phyloP scores from a whole-genome alignment of 2,888 invertebrate genomes.

The Eurytoma californica region DNA sequence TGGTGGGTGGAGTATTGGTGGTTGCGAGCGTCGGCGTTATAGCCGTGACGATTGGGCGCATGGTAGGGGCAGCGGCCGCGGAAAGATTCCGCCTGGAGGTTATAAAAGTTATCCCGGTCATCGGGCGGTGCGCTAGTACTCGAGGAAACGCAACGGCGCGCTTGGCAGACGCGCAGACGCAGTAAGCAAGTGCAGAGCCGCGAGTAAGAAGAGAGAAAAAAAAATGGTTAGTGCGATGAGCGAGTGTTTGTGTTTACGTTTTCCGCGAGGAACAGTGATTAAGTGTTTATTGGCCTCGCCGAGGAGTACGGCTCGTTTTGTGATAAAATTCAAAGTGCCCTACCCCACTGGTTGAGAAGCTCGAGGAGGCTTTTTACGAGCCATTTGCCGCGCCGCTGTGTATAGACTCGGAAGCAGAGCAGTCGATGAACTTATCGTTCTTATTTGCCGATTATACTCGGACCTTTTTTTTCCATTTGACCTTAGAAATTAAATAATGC shows the following conservation, averaged over 20 bases:
- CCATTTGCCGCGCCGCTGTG: not conserved
- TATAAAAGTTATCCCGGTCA: constrained; percentile 70
- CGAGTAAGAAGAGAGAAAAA: not conserved
- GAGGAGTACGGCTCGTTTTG: constrained; percentile 11
- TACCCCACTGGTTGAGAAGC: not conserved
- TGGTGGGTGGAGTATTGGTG: not conserved
- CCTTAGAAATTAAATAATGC: not conserved
- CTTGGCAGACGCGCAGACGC: not conserved
- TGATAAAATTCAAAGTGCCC: constrained; percentile 24
- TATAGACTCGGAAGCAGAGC: not conserved
- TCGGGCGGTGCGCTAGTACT: constrained; percentile 63
- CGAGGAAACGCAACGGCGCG: constrained; percentile 45
- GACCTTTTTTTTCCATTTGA: not conserved
- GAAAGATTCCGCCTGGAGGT: constrained; percentile 59
- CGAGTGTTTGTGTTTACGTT: constrained; percentile 15
- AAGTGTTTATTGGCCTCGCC: constrained; percentile 13
- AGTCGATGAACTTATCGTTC: not conserved
- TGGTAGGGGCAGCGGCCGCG: constrained; percentile 40
- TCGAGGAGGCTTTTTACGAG: constrained; percentile 26
- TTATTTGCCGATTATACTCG: not conserved
- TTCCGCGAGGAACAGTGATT: constrained; percentile 16
- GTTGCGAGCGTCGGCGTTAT: constrained; percentile 66
- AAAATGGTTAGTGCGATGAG: constrained; percentile 51
- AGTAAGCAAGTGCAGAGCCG: not conserved
- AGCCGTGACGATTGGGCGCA: constrained; percentile 56